phyloP scores from a whole-genome alignment of 2,888 invertebrate species.

The Seira musarum region DNA sequence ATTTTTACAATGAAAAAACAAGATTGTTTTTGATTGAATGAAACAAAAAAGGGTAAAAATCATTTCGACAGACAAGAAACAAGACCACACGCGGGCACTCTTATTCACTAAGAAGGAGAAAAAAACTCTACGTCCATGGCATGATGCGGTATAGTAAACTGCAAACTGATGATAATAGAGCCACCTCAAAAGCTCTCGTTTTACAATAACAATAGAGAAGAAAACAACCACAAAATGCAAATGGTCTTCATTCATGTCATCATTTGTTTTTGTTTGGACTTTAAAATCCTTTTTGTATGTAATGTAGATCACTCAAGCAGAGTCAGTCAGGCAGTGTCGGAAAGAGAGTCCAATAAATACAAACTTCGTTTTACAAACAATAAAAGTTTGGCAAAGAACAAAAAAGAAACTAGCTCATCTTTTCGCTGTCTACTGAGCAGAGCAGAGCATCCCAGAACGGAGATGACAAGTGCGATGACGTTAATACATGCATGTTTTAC shows the following conservation, averaged over 20 bases:
- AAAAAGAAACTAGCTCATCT: constrained; percentile 51
- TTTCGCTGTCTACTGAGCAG: constrained; percentile 16
- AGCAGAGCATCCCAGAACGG: background rate
- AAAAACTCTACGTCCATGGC: constrained; percentile 6
- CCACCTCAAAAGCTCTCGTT: background rate
- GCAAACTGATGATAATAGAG: background rate
- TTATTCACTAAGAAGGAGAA: background rate
- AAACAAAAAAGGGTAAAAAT: constrained; percentile 26
- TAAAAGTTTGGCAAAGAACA: constrained; percentile 25
- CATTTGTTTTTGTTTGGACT: constrained; percentile 43
- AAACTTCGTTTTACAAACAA: constrained; percentile 31
- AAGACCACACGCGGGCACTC: constrained; percentile 57
- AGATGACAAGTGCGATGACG: constrained; percentile 51
- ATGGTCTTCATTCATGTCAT: constrained; percentile 51
- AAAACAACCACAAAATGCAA: constrained; percentile 57
- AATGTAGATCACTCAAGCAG: constrained; percentile 56
- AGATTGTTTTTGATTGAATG: constrained; percentile 43
- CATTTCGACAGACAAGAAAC: constrained; percentile 37
- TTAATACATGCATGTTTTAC: constrained; percentile 36
- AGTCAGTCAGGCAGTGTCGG: constrained; percentile 35
- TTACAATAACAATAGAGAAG: constrained; percentile 8
- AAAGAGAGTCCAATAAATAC: too few relatives aligned
- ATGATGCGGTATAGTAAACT: constrained; percentile 19
- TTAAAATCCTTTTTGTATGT: background rate
- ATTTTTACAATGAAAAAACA: constrained; percentile 54